phyloP scores from a whole-genome alignment of 2,888 invertebrate genomes.

The Cylindroiulus punctatus region DNA sequence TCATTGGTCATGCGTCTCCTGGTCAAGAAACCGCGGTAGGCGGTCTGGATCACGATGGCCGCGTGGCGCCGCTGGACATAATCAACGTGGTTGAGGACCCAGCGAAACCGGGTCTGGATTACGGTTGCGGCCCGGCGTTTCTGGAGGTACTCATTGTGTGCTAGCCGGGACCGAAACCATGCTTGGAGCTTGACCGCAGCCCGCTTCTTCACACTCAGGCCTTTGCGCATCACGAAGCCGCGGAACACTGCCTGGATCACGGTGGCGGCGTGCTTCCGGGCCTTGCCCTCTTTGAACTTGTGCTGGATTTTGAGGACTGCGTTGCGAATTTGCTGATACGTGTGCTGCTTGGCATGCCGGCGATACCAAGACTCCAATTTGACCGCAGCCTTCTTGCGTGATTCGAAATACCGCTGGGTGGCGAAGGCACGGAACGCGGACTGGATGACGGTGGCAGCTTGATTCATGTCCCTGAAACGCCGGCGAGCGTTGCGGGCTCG shows the following conservation, averaged over 20 bases:
- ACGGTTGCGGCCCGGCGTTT: background rate
- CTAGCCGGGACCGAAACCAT: background rate
- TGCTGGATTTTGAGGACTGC: background rate
- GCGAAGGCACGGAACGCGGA: background rate
- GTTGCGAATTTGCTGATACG: background rate
- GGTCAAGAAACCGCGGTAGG: slow-evolving; percentile 12
- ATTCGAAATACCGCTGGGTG: background rate
- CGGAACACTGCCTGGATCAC: background rate
- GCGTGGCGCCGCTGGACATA: background rate
- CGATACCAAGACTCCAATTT: background rate
- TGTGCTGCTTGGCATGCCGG: background rate
- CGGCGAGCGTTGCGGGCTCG: background rate
- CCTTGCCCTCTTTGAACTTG: slow-evolving; percentile 1
- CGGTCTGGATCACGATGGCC: background rate
- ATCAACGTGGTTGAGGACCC: background rate
- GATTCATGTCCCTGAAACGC: background rate
- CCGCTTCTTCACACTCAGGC: background rate
- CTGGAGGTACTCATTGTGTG: background rate
- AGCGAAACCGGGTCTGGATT: background rate
- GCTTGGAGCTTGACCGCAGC: slow-evolving; percentile 13
- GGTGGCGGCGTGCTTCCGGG: background rate
- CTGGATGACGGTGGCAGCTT: background rate
- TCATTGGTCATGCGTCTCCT: background rate
- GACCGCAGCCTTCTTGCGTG: background rate
- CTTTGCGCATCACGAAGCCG: background rate